These are phyloP conservation scores for Paratilapia polleni DNA, from an alignment of 2,113 vertebrate genomes.

Conservation along the genomic window DNA sequence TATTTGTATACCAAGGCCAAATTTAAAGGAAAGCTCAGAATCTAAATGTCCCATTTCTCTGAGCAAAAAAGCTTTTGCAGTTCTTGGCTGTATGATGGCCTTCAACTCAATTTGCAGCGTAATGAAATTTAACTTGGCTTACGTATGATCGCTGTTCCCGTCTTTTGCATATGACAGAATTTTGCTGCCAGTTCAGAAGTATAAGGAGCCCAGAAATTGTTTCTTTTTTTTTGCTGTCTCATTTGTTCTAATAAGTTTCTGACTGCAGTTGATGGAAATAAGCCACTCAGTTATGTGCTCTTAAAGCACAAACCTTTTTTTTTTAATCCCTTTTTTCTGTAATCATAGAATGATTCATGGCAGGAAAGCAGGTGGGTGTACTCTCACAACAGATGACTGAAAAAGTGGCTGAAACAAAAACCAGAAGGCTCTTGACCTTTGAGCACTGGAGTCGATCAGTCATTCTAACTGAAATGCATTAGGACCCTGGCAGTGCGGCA, in stretches of 20 bases:
- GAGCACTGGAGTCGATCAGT: slow-evolving; percentile 7
- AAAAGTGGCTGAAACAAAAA: slow-evolving; percentile 53
- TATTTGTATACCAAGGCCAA: not conserved
- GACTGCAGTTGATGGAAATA: slow-evolving; percentile 37
- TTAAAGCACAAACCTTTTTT: not conserved
- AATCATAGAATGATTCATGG: slow-evolving; percentile 40
- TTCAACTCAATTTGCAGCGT: slow-evolving; percentile 57
- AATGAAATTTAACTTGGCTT: slow-evolving; percentile 58
- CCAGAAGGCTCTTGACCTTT: slow-evolving; percentile 55
- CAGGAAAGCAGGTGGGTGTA: slow-evolving; percentile 40
- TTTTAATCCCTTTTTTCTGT: not conserved
- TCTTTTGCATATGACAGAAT: slow-evolving; percentile 33
- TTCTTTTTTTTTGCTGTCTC: slow-evolving; percentile 9
- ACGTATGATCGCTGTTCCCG: slow-evolving; percentile 20
- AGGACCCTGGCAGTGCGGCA: not conserved
- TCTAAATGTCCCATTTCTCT: slow-evolving; percentile 20
- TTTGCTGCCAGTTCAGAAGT: slow-evolving; percentile 43
- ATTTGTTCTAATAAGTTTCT: slow-evolving; percentile 55
- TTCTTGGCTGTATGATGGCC: slow-evolving; percentile 30
- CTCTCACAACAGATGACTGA: slow-evolving; percentile 31
- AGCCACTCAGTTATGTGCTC: slow-evolving; percentile 7
- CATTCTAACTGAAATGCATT: slow-evolving; percentile 1
- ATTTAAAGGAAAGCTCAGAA: slow-evolving; percentile 37
- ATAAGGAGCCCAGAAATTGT: slow-evolving; percentile 17
- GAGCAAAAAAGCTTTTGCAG: slow-evolving; percentile 42